Evolutionary conservation across 2,888 invertebrate genomes (phyloP), one percentile per base, ranked within the genome.

Genomic region (Prenolepis imparis): DNA sequence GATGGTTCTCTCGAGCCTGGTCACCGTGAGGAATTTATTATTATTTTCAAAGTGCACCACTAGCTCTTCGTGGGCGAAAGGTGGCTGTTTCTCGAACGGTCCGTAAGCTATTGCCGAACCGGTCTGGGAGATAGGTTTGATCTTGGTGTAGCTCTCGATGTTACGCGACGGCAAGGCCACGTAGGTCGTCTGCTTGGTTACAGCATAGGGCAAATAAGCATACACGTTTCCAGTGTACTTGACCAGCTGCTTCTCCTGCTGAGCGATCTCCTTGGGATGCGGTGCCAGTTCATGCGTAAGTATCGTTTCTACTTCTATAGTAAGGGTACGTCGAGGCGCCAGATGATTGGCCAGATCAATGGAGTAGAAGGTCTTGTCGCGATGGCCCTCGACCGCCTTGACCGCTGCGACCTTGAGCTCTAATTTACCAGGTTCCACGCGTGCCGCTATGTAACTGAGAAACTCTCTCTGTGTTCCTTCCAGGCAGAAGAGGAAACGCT

Each of bases 41-140:
- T 99, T 99, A 95, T 99, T 99, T 95, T 99, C 99, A 94, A 97
- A 99, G 95, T 99, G 99, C 52, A 99, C 95, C 59, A 95, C 95
- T 90, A 99, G 94, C 88, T 97, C 96, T 89, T 97, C 96, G 87
- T 95, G 94, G 24, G 95, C 95, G 84, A 96, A 96, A 0, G 96
- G 95, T 85, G 96, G 95, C 83, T 97, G 95, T 90, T 98, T 97
- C 80, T 97, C 96, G 94, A 97, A 99, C 0, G 99, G 98, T 6
- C 99, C 99, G 94, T 98, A 99, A 0, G 96, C 96, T 68, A 99
- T 96, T n/a, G 96, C 96, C 39, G 97, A 97, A 87, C 98, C 98
- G 72, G 96, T 96, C 90, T 97, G 97, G 12, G 96, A 95, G 66
- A 97, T 97, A 1, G 99, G 98, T 93, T 98, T 98, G 1, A 97